These are phyloP conservation scores for Spilosoma lubricipeda DNA, from an alignment of 2,888 invertebrate species.

Conservation along the genomic window DNA sequence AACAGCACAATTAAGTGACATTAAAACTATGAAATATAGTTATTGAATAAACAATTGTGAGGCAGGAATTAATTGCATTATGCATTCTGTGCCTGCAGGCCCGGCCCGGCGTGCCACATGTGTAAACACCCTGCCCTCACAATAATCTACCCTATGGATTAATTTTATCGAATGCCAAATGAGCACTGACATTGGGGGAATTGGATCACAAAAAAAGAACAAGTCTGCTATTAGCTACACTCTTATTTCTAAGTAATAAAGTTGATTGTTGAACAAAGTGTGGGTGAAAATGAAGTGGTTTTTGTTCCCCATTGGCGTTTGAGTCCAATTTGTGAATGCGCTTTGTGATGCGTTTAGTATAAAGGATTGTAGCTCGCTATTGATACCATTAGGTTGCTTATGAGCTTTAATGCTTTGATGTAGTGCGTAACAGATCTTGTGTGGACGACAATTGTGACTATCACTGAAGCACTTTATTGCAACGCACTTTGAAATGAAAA, in stretches of 20 bases:
- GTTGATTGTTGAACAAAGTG: conserved; percentile 48
- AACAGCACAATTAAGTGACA: conserved; percentile 54
- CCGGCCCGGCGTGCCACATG: conserved; percentile 63
- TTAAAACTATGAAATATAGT: conserved; percentile 61
- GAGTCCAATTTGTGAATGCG: conserved; percentile 84
- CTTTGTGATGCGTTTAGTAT: conserved; percentile 72
- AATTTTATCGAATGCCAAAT: conserved; percentile 85
- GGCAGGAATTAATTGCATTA: conserved; percentile 77
- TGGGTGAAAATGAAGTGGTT: conserved; percentile 25
- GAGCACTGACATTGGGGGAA: conserved; percentile 80
- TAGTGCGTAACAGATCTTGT: conserved; percentile 30
- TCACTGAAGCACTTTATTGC: conserved; percentile 25
- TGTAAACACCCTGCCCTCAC: conserved; percentile 73
- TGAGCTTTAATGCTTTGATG: conserved; percentile 44
- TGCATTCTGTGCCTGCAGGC: conserved; percentile 53
- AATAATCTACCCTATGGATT: conserved; percentile 79
- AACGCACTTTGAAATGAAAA: not conserved
- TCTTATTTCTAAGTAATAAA: conserved; percentile 51
- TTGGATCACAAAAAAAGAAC: conserved; percentile 57
- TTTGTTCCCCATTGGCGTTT: conserved; percentile 70
- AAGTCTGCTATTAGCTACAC: conserved; percentile 37
- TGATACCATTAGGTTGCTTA: conserved; percentile 52
- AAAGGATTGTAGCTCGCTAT: conserved; percentile 56
- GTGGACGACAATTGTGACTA: conserved; percentile 19
- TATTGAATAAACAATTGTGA: conserved; percentile 66